Percentiles rank a stretch among this genome's conserved stretches.
Evolutionary conservation across 2,888 invertebrate species (phyloP).

Genomic region (Torymus tubicola): DNA sequence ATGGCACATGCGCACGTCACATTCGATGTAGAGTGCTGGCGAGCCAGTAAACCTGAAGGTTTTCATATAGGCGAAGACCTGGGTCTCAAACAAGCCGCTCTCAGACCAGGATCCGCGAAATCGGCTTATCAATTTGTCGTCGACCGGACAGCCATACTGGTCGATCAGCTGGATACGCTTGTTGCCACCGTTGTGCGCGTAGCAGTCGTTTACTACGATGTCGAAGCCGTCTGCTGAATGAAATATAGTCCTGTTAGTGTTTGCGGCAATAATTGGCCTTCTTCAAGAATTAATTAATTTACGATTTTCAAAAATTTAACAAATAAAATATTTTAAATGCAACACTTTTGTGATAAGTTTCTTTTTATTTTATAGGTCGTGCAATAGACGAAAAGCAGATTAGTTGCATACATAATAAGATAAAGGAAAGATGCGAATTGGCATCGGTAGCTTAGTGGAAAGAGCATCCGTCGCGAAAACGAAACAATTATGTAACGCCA

Average conservation of each 20-base stretch:
- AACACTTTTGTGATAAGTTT: too few relatives aligned
- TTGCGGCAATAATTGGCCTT: not conserved
- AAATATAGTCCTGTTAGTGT: conserved; percentile 9
- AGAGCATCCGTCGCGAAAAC: too few relatives aligned
- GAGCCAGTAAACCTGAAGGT: conserved; percentile 95
- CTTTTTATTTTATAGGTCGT: too few relatives aligned
- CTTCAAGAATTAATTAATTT: too few relatives aligned
- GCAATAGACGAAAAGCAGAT: too few relatives aligned
- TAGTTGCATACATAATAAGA: too few relatives aligned
- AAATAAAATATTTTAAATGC: too few relatives aligned
- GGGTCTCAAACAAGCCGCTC: conserved; percentile 92
- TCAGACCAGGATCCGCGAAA: conserved; percentile 96
- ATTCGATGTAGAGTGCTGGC: conserved; percentile 95
- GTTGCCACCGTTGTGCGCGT: conserved; percentile 94
- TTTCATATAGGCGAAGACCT: conserved; percentile 96
- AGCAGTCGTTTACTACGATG: conserved; percentile 95
- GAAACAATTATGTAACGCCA: too few relatives aligned
- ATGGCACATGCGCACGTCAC: conserved; percentile 96
- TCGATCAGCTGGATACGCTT: conserved; percentile 95
- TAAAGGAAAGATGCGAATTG: too few relatives aligned
- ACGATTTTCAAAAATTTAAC: not conserved
- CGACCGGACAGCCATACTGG: conserved; percentile 94
- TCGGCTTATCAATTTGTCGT: conserved; percentile 93
- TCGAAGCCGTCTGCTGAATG: conserved; percentile 90
- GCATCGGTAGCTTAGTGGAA: too few relatives aligned